Base-by-base conservation (phyloP, 2,888 invertebrate species). In the Caenorhabditis sp. region DNA sequence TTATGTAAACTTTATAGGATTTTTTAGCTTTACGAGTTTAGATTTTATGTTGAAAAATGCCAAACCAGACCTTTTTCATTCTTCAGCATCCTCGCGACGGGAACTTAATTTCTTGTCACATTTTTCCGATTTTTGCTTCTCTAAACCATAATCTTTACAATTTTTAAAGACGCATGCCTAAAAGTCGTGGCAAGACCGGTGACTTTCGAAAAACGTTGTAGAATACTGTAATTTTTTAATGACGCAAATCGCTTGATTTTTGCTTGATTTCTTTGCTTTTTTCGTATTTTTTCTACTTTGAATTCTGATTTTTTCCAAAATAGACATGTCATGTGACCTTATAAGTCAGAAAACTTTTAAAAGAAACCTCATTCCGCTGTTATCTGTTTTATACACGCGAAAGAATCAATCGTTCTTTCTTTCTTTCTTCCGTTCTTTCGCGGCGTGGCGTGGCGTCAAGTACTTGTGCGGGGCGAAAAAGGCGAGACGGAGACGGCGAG, bases 341-440 rank as follows among this genome's bases (percentile, higher is more conserved):
- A n/a, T n/a, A n/a, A n/a, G n/a, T n/a, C n/a, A n/a, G 7, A 41
- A 52, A 52, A 63, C 43, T 43, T 63, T 53, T 17, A 63, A 63
- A 52, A 41, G 35, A 52, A 22, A 26, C 26, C 13, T 1, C 32
- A 1, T 50, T 22, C 37, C 37, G 30, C 27, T 65, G 45, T 55
- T 56, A 48, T 58, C 56, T 39, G 45, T 27, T 30, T 50, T 62
- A 30, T 41, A 27, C 41, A 6, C 5, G 11, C 35, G 30, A 9
- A 27, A 26, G 55, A 65, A 39, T 46, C 46, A 65, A 55, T 46
- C 45, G 63, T 68, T 68, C 66, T 48, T 46, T 66, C 48, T 9
- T 56, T 48, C 17, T 35, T 24, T 30, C n/a, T n/a, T n/a, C 6
- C 26, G 22, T 50, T 20, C 32, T 13, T 8, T 45, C 13, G n/a